Evolutionary conservation across 2,888 invertebrate species (phyloP).

Genomic region (Melinaea marsaeus): DNA sequence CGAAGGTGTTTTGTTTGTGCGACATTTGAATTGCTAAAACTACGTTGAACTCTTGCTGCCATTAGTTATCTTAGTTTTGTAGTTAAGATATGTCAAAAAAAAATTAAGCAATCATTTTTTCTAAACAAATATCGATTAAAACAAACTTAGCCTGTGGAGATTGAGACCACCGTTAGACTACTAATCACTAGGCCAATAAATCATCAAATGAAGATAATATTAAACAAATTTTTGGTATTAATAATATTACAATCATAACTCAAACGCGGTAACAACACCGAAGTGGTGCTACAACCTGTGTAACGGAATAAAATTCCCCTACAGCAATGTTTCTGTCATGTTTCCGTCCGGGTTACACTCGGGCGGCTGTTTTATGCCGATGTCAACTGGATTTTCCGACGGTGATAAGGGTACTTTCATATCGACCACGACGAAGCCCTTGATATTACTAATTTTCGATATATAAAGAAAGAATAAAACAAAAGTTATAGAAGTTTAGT

Average conservation of each 20-base stretch:
- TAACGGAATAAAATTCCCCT: constrained; percentile 61
- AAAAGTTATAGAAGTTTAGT: neutral
- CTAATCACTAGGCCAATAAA: neutral
- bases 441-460: neutral
- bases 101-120: too few species aligned
- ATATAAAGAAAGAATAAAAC: neutral
- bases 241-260: constrained; percentile 25
- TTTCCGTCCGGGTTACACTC: constrained; percentile 54
- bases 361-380: constrained; percentile 51
- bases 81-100: neutral
- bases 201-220: constrained; percentile 11
- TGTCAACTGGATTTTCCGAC: constrained; percentile 40
- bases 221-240: constrained; percentile 10
- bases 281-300: constrained; percentile 44
- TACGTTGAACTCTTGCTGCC: constrained; percentile 8
- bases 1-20: constrained; percentile 23
- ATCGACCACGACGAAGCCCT: constrained; percentile 10
- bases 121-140: too few species aligned
- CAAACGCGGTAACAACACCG: constrained; percentile 30
- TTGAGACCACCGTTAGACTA: neutral
- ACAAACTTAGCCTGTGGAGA: too few species aligned
- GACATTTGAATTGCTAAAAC: constrained; percentile 26
- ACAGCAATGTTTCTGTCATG: constrained; percentile 61
- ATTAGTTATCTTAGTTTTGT: neutral
- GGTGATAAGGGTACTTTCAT: constrained; percentile 19